phyloP scores from a whole-genome alignment of 2,797 vertebrate species.

The Sparus aurata region DNA sequence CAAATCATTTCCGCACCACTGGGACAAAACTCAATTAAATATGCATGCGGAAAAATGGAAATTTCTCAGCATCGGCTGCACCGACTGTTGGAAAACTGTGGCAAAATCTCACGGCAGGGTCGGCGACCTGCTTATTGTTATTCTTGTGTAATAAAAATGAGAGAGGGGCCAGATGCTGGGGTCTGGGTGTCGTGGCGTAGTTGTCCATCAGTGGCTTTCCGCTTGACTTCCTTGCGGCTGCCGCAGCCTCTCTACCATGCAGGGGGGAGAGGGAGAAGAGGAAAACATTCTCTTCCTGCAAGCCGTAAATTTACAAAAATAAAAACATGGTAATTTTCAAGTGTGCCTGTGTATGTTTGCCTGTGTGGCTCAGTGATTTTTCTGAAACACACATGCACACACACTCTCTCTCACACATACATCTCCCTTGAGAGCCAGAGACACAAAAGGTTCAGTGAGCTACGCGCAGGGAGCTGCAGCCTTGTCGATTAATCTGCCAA shows the following conservation, averaged over 20 bases:
- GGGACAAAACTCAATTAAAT: conserved; percentile 93
- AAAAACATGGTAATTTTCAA: conserved; percentile 76
- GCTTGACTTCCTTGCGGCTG: conserved; percentile 80
- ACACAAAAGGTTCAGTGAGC: conserved; percentile 77
- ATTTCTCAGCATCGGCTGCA: conserved; percentile 88
- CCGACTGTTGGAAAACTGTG: conserved; percentile 86
- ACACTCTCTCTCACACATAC: conserved; percentile 53
- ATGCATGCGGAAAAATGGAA: conserved; percentile 92
- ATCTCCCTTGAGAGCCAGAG: conserved; percentile 67
- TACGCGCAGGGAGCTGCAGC: conserved; percentile 68
- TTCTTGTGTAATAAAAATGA: conserved; percentile 89
- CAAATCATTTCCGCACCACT: conserved; percentile 93
- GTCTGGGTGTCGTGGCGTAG: conserved; percentile 79
- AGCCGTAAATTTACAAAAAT: conserved; percentile 82
- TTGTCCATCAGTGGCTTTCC: conserved; percentile 86
- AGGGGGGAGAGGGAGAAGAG: conserved; percentile 37
- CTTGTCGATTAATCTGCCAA: conserved; percentile 83
- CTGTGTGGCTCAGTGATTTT: conserved; percentile 70
- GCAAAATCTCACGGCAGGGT: conserved; percentile 86
- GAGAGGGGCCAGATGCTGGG: conserved; percentile 86
- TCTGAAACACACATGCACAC: conserved; percentile 61
- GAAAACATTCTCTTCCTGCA: conserved; percentile 70
- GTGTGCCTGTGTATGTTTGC: conserved; percentile 65
- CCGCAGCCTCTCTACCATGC: conserved; percentile 57
- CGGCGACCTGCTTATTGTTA: conserved; percentile 89